phyloP scores from a whole-genome alignment of 2,797 vertebrate genomes.

The Apogon hyalosoma region DNA sequence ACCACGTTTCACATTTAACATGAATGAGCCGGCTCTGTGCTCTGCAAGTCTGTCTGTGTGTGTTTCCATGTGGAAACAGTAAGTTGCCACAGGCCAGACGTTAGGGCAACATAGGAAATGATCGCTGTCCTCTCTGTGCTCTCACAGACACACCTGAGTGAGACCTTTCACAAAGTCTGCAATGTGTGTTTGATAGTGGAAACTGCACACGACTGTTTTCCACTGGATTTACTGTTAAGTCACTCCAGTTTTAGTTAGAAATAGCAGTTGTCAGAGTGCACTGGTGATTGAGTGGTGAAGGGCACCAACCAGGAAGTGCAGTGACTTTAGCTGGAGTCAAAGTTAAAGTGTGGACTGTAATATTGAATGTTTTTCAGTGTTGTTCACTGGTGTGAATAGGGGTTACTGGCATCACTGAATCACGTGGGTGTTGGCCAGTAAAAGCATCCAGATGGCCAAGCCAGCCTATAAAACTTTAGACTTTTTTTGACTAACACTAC shows the following conservation, averaged over 20 bases:
- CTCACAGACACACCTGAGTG: conserved; percentile 54
- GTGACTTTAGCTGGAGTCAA: no score
- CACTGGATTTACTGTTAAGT: conserved; percentile 25
- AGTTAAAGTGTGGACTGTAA: no score
- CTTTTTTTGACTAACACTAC: no score
- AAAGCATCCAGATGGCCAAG: no score
- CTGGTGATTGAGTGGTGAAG: no score
- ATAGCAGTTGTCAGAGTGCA: no score
- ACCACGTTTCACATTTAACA: conserved; percentile 43
- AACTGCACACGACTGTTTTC: conserved; percentile 45
- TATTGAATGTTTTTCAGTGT: no score
- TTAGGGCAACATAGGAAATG: conserved; percentile 31
- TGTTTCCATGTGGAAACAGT: conserved; percentile 33
- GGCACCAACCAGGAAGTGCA: no score
- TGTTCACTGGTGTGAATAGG: no score
- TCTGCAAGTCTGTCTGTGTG: conserved; percentile 35
- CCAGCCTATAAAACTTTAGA: background rate
- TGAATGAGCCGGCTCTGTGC: background rate
- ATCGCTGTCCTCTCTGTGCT: conserved; percentile 4
- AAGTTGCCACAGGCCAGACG: conserved; percentile 53
- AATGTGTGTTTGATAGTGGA: conserved; percentile 38
- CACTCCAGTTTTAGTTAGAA: no score
- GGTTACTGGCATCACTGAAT: no score
- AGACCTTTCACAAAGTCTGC: conserved; percentile 42
- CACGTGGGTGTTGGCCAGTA: background rate